Evolutionary conservation across 2,113 vertebrate species (phyloP), one percentile per base, ranked within the genome.

Genomic region (Mesoclemmys tuberculata): DNA sequence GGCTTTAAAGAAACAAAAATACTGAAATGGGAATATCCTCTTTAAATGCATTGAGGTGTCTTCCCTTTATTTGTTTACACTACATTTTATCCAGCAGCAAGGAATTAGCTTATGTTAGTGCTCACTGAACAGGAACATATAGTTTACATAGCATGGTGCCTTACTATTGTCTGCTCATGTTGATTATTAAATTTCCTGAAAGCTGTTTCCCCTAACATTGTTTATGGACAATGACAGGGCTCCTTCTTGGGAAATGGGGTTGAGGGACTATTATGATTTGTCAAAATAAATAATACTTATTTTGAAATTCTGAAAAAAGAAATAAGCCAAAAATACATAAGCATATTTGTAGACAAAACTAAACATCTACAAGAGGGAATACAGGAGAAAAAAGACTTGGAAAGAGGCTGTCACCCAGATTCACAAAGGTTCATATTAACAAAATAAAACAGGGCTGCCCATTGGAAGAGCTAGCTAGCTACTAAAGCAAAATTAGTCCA

Each of bases 201-300:
- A 81, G 46, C 2, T 2, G 0, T 48, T 46, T 8, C 75, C 16
- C 4, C n/a, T 11, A 0, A 18, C 16, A 11, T 71, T 55, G 56
- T 54, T 19, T 13, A 55, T 88, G 74, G 74, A 80, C 35, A 80
- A 22, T 31, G 29, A 58, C 10, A 81, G 61, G 75, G 7, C 4
- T 5, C 81, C 2, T 13, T 9, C 46, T 4, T 31, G 31, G 87
- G 46, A 81, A 81, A 85, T 38, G n/a, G 22, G 61, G 1, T 26
- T 11, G n/a, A 8, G 5, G 35, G 21, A 5, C 38, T 56, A 5
- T 35, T 80, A 18, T 58, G 27, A 74, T 35, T 84, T 29, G 56
- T 74, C 81, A 84, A 74, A 5, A 51, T 71, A 10, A 88, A 88
- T 41, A 24, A 12, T 13, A 80, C 26, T 88, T 84, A 74, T 88